Percentiles rank a stretch among this genome's conserved stretches.
Conservation (phyloP, 2,797 vertebrate genomes). For the Octomys mimax region DNA sequence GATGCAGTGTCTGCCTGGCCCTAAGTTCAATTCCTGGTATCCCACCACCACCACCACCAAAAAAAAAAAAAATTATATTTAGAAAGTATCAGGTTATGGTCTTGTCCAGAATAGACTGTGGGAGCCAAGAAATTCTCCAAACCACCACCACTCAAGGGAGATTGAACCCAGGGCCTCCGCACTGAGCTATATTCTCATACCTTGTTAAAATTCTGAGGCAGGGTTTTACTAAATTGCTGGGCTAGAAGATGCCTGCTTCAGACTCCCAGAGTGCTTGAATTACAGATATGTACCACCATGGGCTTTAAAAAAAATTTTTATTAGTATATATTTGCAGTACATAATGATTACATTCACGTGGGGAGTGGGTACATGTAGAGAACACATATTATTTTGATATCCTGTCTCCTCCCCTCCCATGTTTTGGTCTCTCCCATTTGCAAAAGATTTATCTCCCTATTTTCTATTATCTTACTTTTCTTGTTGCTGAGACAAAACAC, state of each 20-base stretch:
- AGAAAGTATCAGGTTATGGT: background rate
- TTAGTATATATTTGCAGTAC: background rate
- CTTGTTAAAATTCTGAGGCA: background rate
- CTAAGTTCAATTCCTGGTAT: too few species aligned
- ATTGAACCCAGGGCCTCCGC: background rate
- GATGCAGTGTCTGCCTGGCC: too few species aligned
- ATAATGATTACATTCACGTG: background rate
- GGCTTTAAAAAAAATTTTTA: background rate
- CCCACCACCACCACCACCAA: too few species aligned
- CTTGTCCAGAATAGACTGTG: background rate
- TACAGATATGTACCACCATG: background rate
- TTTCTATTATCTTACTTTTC: background rate
- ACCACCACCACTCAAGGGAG: background rate
- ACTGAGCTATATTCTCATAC: background rate
- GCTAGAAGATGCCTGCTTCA: background rate
- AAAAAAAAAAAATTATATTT: conserved; percentile 11
- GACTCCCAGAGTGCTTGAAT: background rate
- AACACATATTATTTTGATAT: background rate
- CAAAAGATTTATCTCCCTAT: background rate
- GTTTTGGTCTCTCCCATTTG: background rate
- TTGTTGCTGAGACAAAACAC: background rate
- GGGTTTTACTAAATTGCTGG: background rate
- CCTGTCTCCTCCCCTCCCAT: background rate
- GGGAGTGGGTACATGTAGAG: background rate
- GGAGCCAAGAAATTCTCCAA: background rate